Evolutionary conservation across 1,140 invertebrate species (phyloP).

Genomic region (Palaemon carinicauda): DNA sequence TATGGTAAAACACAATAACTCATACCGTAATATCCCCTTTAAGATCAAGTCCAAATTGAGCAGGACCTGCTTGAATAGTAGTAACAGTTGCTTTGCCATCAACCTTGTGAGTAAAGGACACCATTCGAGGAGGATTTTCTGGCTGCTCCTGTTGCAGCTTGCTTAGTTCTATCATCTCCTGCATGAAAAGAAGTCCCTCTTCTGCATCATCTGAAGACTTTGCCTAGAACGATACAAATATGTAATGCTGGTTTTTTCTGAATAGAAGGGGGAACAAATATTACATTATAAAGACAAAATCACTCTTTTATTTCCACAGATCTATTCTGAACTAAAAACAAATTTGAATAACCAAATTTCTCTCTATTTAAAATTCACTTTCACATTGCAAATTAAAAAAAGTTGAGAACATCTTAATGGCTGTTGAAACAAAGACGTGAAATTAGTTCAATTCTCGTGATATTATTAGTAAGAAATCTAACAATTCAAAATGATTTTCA

Average conservation of each 20-base stretch:
- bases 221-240: conserved; percentile 72
- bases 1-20: not conserved
- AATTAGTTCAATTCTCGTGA: too few species aligned
- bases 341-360: too few species aligned
- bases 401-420: too few species aligned
- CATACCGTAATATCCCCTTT: conserved; percentile 58
- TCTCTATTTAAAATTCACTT: too few species aligned
- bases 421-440: too few species aligned
- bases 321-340: not conserved
- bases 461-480: too few species aligned
- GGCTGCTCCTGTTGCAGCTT: conserved; percentile 74
- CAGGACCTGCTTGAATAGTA: conserved; percentile 81
- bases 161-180: conserved; percentile 94
- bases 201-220: conserved; percentile 84
- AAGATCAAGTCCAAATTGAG: conserved; percentile 80
- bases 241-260: too few species aligned
- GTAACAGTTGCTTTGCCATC: conserved; percentile 62
- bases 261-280: too few species aligned
- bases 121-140: conserved; percentile 70
- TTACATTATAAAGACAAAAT: too few species aligned
- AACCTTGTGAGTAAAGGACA: conserved; percentile 66
- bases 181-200: conserved; percentile 94
- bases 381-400: too few species aligned
- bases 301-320: too few species aligned
- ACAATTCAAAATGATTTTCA: too few species aligned